These are phyloP conservation scores for Eupithecia insigniata DNA, from an alignment of 2,888 invertebrate species.

Conservation along the genomic window DNA sequence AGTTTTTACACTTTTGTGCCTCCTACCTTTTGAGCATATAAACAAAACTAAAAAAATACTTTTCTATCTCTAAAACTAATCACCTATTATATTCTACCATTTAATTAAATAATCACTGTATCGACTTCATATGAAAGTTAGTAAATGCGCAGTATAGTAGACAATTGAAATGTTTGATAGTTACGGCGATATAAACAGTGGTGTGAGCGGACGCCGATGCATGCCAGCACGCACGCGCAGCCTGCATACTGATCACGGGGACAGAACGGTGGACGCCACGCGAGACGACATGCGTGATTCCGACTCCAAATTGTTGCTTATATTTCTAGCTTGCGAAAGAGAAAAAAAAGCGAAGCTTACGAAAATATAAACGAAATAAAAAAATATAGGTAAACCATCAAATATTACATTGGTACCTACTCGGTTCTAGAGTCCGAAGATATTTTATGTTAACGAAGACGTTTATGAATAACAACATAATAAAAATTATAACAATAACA, in stretches of 20 bases:
- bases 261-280: conserved; percentile 8
- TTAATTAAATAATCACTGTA: neutral
- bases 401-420: neutral
- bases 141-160: conserved; percentile 34
- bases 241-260: conserved; percentile 73
- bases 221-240: conserved; percentile 74
- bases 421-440: no score
- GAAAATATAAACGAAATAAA: neutral
- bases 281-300: neutral
- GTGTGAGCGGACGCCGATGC: conserved; percentile 73
- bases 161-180: conserved; percentile 43
- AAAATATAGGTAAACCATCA: neutral
- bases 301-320: neutral
- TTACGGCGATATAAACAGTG: conserved; percentile 55
- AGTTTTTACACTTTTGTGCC: neutral
- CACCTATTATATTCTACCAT: neutral
- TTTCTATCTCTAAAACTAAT: neutral
- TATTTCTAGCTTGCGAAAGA: neutral
- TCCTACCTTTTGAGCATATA: neutral
- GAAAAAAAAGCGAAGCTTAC: no score
- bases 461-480: no score
- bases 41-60: neutral
- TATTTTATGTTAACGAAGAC: no score
- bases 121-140: conserved; percentile 9
- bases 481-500: neutral